A percentile compares a stretch with the other conserved stretches of the same genome.
These are phyloP conservation scores for Styela clava DNA, from an alignment of 23 tunicate species.

Conservation along the genomic window DNA sequence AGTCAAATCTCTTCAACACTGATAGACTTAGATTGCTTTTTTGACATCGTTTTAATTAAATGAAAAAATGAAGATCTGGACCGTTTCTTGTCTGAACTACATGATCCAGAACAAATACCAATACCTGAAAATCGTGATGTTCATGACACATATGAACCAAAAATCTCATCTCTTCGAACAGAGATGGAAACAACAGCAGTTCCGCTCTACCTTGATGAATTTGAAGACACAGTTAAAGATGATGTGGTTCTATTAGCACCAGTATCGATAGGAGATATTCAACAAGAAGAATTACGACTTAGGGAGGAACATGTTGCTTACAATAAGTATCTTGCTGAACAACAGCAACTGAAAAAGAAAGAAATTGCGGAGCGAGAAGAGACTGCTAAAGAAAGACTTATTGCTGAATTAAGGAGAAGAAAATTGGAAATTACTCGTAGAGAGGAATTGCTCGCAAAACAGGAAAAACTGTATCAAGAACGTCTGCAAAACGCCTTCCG, in stretches of 20 bases:
- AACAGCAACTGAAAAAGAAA: constrained; percentile 47
- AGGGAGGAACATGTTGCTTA: constrained; percentile 52
- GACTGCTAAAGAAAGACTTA: constrained; percentile 58
- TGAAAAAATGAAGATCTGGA: constrained; percentile 45
- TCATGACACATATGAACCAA: constrained; percentile 16
- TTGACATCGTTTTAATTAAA: no score
- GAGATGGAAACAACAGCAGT: constrained; percentile 54
- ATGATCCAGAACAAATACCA: constrained; percentile 33
- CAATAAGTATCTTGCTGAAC: constrained; percentile 16
- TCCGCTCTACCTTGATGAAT: constrained; percentile 64
- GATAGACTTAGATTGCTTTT: no score
- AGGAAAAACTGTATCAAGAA: constrained; percentile 55
- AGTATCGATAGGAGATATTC: constrained; percentile 43
- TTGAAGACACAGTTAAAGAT: constrained; percentile 68
- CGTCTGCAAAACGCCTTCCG: constrained; percentile 72
- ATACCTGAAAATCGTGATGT: constrained; percentile 14
- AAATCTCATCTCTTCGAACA: constrained; percentile 35
- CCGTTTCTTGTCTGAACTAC: constrained; percentile 27
- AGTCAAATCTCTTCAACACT: no score
- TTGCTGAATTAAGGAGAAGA: constrained; percentile 37
- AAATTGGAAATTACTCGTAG: constrained; percentile 45
- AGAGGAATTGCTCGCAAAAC: constrained; percentile 44
- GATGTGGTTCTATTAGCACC: constrained; percentile 79
- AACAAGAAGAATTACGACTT: constrained; percentile 50
- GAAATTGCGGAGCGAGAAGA: constrained; percentile 48